Evolutionary conservation across 2,797 vertebrate species (phyloP), one percentile per base, ranked within the genome.

Genomic region (Craterocephalus amniculus): DNA sequence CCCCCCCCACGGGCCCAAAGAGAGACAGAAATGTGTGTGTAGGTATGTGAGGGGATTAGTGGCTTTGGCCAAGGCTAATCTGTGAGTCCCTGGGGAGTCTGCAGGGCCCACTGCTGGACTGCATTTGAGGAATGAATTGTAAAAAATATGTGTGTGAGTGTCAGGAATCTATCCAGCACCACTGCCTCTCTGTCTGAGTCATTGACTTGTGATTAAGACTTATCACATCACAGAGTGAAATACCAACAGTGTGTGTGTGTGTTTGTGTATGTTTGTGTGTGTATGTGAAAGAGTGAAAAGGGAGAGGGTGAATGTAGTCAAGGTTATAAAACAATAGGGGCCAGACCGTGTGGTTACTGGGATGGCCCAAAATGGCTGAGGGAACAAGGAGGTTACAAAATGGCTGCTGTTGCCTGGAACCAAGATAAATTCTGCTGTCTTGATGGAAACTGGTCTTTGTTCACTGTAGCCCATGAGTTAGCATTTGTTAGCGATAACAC

Each of bases 41-140:
- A 57, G 69, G 78, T 85, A 69, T 81, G 82, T 85, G 85, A 78
- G 58, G 55, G 78, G 85, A 88, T 91, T 91, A 91, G 87, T 79
- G 80, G 76, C 77, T 88, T 83, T 86, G 62, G 75, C 76, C 70
- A 56, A 66, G 70, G 76, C 83, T 92, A 91, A 92, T 90, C 88
- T 90, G 83, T 26, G 54, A 72, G 79, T 84, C 91, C 90, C 86
- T 75, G 16, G 83, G 85, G 88, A 90, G 89, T 90, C 89, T 87
- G 82, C 68, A 71, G 70, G 62, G 63, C 73, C 85, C 81, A 83
- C 83, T 63, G 65, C 66, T 83, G 73, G 77, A 66, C 72, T 78
- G 78, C 72, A 77, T 77, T 83, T 80, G 78, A 66, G 70, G 74
- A 86, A 87, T 79, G 78, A 86, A 73, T 81, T 78, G 76, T 76